A percentile compares a stretch with the other conserved stretches of the same genome.
phyloP scores from a whole-genome alignment of 1,140 invertebrate species.

The Nomia melanderi region DNA sequence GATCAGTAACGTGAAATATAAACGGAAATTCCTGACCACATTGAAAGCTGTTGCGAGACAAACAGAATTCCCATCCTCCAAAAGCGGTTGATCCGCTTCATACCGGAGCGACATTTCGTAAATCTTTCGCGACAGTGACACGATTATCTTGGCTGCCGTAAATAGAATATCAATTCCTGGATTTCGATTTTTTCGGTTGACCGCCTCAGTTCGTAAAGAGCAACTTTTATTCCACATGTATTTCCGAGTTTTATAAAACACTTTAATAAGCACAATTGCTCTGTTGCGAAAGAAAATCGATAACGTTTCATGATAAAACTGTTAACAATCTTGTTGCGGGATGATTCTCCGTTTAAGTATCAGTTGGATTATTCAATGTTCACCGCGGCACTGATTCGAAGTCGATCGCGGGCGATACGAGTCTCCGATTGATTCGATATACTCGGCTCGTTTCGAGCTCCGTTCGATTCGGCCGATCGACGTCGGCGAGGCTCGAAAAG shows the following conservation, averaged over 20 bases:
- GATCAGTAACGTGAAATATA: too few species aligned
- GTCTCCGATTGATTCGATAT: slow-evolving; percentile 17
- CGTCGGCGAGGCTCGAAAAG: slow-evolving; percentile 59
- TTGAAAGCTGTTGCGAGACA: background rate
- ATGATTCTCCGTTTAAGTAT: too few species aligned
- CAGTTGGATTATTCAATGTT: background rate
- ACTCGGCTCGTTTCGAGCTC: slow-evolving; percentile 16
- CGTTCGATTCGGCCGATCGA: slow-evolving; percentile 22
- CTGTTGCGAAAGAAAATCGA: too few species aligned
- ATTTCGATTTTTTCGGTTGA: background rate
- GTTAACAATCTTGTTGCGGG: too few species aligned
- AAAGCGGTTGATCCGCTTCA: background rate
- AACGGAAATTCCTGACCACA: too few species aligned
- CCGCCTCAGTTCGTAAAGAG: background rate
- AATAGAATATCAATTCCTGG: slow-evolving; percentile 8
- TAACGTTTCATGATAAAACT: too few species aligned
- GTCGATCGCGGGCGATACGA: background rate
- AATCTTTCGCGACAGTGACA: slow-evolving; percentile 11
- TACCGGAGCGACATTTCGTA: background rate
- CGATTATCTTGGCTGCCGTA: slow-evolving; percentile 5
- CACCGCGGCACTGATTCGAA: background rate
- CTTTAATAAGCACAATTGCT: too few species aligned
- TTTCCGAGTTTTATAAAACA: too few species aligned
- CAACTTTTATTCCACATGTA: too few species aligned
- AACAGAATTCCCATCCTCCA: background rate